Evolutionary conservation across 2,797 vertebrate species (phyloP), one percentile per base, ranked within the genome.

Genomic region (Oryzias sinensis): DNA sequence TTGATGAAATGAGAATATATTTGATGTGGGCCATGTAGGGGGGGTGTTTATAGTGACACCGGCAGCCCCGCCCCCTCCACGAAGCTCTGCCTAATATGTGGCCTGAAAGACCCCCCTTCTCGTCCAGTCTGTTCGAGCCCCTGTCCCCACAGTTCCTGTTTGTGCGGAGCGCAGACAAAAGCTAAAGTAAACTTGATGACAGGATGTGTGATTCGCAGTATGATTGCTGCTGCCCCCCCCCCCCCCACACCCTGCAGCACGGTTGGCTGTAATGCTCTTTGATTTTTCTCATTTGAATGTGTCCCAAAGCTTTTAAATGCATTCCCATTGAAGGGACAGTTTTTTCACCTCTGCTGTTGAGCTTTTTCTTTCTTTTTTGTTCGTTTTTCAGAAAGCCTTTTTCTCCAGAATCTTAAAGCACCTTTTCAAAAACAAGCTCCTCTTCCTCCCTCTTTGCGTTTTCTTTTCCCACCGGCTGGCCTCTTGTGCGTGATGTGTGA

Each of bases 381-480:
- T 86, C 61, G 56, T 76, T 65, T 24, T 68, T 47, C 74, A 87
- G 81, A 88, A 88, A 84, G 85, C 62, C 22, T 65, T 68, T 79
- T 82, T 80, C 81, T 86, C 79, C 77, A 16, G 62, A 65, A 72
- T 75, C 82, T 88, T 81, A 88, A 87, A 87, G 77, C 73, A 84
- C 77, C 80, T 84, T 87, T 87, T 91, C 83, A 87, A 74, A 87
- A 80, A 76, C 78, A 71, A 68, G 74, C 81, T 84, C 77, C 68
- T 88, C 87, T 84, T 84, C 85, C 79, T 88, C 82, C 76, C 72
- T 66, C 71, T 61, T 56, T 69, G 80, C 68, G 9, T 72, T 81
- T 79, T 77, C 70, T 72, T 82, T 85, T 82, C 83, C 84, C 83
- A 87, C 77, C 70, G 77, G 75, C 85, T 84, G 85, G 85, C 80